phyloP scores from a whole-genome alignment of 2,113 vertebrate species.

The Daphoenositta chrysoptera region DNA sequence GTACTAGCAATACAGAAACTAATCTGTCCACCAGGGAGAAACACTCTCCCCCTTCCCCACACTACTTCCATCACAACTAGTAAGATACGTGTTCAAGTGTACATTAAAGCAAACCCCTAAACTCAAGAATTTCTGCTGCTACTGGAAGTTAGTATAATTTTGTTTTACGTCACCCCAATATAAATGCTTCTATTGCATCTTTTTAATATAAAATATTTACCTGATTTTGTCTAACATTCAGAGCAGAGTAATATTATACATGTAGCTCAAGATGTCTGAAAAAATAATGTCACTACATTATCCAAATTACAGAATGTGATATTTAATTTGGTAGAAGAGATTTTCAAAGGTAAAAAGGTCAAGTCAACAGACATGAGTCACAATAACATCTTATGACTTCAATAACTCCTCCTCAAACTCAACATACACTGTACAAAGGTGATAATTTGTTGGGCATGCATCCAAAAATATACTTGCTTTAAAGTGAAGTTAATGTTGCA shows the following conservation, averaged over 20 bases:
- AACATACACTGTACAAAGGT: neutral
- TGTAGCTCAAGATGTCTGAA: neutral
- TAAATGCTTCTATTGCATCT: neutral
- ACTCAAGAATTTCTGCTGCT: neutral
- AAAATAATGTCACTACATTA: neutral
- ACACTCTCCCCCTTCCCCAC: neutral
- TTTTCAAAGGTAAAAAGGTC: constrained; percentile 34
- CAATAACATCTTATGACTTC: neutral
- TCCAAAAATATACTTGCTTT: neutral
- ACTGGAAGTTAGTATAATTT: neutral
- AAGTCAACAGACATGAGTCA: neutral
- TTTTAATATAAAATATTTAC: neutral
- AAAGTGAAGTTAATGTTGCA: neutral
- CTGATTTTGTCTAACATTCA: neutral
- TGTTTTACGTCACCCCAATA: neutral
- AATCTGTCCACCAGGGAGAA: neutral
- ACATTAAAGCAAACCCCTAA: neutral
- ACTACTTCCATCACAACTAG: neutral
- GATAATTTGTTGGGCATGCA: neutral
- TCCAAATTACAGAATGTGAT: neutral
- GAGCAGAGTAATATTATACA: neutral
- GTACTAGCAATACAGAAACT: neutral
- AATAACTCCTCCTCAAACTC: neutral
- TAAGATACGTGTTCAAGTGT: neutral
- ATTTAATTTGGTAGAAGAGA: neutral